These are phyloP conservation scores for Cottus gobio DNA, from an alignment of 2,113 vertebrate species.

Conservation along the genomic window DNA sequence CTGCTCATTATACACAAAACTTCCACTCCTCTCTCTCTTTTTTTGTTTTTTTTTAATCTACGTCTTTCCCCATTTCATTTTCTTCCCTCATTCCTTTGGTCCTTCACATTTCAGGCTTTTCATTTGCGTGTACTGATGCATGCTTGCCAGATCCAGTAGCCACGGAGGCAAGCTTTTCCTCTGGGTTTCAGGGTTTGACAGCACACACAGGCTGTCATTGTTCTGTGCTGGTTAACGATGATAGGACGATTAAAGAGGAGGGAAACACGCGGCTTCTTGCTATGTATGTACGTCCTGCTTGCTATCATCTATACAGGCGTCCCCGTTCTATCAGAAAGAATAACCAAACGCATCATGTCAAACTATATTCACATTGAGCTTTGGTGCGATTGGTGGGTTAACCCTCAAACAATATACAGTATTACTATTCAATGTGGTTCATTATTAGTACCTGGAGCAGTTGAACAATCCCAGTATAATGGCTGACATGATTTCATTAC, in stretches of 20 bases:
- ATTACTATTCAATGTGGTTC: conserved; percentile 9
- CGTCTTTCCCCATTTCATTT: conserved; percentile 64
- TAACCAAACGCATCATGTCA: conserved; percentile 23
- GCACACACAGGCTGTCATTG: conserved; percentile 73
- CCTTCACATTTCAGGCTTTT: conserved; percentile 75
- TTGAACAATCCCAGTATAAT: conserved; percentile 20
- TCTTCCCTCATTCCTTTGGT: conserved; percentile 64
- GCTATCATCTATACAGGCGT: conserved; percentile 37
- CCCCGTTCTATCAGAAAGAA: conserved; percentile 23
- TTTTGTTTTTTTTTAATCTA: conserved; percentile 75
- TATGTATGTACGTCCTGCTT: conserved; percentile 51
- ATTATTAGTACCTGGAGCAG: conserved; percentile 10
- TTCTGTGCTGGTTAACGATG: conserved; percentile 68
- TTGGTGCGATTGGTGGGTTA: conserved; percentile 17
- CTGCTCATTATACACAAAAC: conserved; percentile 82
- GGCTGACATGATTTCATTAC: conserved; percentile 16
- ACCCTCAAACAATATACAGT: background rate
- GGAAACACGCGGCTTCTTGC: conserved; percentile 59
- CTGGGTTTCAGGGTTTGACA: conserved; percentile 75
- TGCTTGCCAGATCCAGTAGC: conserved; percentile 70
- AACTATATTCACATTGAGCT: conserved; percentile 24
- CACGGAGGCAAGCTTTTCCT: conserved; percentile 65
- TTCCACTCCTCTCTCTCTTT: conserved; percentile 72
- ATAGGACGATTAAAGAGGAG: conserved; percentile 68
- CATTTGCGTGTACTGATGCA: conserved; percentile 72